These are phyloP conservation scores for Halichondria panicea DNA, from an alignment of 37 sponge, comb jelly and placozoan species.

Conservation along the genomic window DNA sequence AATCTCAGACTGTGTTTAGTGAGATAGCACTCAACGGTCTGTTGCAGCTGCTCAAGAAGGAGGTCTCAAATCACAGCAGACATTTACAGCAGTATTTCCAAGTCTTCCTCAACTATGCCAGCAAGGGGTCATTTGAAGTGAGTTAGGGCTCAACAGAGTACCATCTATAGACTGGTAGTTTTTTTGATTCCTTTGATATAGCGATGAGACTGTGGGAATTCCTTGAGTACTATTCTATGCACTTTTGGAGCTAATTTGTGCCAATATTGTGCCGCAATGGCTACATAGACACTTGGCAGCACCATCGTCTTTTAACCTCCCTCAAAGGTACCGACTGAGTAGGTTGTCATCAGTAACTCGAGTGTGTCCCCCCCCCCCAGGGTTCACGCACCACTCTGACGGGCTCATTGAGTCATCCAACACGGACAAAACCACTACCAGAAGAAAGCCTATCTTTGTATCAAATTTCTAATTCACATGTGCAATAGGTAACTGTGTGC, in stretches of 20 bases:
- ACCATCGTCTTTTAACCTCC: conserved; percentile 36
- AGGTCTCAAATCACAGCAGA: conserved; percentile 76
- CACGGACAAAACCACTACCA: conserved; percentile 71
- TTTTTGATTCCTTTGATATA: not conserved
- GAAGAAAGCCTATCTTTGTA: conserved; percentile 85
- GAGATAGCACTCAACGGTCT: conserved; percentile 58
- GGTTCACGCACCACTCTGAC: conserved; percentile 58
- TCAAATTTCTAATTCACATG: conserved; percentile 73
- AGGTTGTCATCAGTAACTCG: not conserved
- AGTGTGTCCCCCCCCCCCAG: no score
- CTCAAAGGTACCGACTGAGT: conserved; percentile 51
- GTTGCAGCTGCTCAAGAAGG: conserved; percentile 72
- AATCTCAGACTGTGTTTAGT: conserved; percentile 35
- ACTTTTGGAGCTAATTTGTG: no score
- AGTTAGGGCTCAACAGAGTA: no score
- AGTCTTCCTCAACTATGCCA: conserved; percentile 78
- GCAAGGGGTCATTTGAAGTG: conserved; percentile 58
- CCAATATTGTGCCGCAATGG: conserved; percentile 72
- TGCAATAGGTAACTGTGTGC: conserved; percentile 50
- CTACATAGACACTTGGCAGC: conserved; percentile 91
- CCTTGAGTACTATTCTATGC: no score
- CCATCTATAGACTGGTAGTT: not conserved
- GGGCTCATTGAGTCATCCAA: conserved; percentile 78
- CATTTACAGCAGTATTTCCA: conserved; percentile 88
- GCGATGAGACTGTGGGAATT: not conserved